phyloP scores from a whole-genome alignment of 2,888 invertebrate species.

The Brachynemurus nebulosus region DNA sequence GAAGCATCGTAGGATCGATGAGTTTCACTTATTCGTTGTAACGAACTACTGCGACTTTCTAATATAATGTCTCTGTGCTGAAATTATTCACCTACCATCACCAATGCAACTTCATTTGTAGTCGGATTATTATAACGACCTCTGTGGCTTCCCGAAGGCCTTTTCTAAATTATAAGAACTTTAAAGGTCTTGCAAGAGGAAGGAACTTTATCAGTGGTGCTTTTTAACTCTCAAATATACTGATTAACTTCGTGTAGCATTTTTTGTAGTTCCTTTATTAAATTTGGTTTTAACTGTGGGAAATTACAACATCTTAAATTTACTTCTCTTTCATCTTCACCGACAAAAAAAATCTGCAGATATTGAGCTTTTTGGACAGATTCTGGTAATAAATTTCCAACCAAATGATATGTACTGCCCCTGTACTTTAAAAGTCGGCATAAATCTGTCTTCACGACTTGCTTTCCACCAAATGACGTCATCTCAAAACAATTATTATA shows the following conservation, averaged over 20 bases:
- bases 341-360: constrained; percentile 18
- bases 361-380: constrained; percentile 12
- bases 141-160: not conserved
- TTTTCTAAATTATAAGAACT: not conserved
- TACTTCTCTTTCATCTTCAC: constrained; percentile 11
- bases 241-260: no score
- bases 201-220: no score
- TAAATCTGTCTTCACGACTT: no score
- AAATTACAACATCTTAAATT: not conserved
- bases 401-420: constrained; percentile 18
- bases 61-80: not conserved
- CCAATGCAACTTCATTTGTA: not conserved
- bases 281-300: not conserved
- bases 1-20: no score
- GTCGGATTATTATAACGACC: not conserved
- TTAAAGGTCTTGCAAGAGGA: not conserved
- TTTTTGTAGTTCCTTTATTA: not conserved
- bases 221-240: no score
- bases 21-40: no score
- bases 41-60: not conserved
- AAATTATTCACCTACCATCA: not conserved
- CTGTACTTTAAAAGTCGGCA: constrained; percentile 17
- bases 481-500: constrained; percentile 5
- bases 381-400: constrained; percentile 13
- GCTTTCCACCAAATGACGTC: constrained; percentile 11